Conservation (phyloP, 2,113 vertebrate genomes). For the Myrmecophaga tridactyla region DNA sequence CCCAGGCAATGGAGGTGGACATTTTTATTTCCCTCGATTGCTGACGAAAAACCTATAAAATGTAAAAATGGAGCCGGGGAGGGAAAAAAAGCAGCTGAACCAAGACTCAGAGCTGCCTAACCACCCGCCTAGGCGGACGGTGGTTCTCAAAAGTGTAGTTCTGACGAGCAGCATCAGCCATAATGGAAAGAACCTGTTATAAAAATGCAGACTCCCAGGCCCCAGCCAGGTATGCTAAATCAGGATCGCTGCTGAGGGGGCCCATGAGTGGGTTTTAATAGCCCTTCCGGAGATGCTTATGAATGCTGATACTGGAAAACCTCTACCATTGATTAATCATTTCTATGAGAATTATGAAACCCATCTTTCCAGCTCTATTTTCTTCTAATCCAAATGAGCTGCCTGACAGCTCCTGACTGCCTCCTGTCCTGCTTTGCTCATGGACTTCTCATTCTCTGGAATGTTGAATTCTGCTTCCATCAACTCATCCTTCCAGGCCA, state of each 20-base stretch:
- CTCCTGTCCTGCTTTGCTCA: accelerated
- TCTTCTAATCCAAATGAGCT: neutral
- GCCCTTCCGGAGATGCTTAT: neutral
- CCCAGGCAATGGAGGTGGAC: accelerated
- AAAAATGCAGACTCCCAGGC: neutral
- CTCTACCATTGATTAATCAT: neutral
- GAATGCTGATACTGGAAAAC: neutral
- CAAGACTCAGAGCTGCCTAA: accelerated
- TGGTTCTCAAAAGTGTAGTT: accelerated
- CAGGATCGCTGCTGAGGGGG: accelerated
- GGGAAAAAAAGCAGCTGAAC: neutral
- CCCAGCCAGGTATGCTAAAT: neutral
- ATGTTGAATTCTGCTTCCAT: neutral
- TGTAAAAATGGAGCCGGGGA: neutral
- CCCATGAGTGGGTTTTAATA: neutral
- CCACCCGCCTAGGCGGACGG: neutral
- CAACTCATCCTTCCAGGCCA: no score
- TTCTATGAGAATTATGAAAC: neutral
- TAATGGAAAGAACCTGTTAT: no score
- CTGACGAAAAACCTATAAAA: accelerated
- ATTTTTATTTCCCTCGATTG: accelerated
- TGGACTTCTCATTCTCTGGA: neutral
- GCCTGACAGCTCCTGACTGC: accelerated
- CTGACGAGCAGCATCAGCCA: accelerated
- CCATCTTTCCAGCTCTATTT: neutral